Conservation (phyloP, 1,140 invertebrate genomes). For the Tribolium castaneum region DNA sequence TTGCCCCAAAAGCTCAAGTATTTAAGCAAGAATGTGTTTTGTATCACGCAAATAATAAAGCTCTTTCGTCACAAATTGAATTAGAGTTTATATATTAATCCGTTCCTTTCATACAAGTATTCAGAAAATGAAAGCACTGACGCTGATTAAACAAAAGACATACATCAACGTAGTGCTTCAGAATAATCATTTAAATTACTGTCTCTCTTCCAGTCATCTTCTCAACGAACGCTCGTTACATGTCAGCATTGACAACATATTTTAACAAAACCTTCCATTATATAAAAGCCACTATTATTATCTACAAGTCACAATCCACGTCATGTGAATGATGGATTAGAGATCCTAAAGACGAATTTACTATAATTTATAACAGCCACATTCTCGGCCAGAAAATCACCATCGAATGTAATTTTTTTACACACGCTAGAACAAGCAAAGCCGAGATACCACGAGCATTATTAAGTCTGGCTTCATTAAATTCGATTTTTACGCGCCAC, state of each 20-base stretch:
- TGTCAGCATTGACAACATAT: conserved; percentile 17
- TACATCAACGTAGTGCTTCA: background rate
- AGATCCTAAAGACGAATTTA: conserved; percentile 23
- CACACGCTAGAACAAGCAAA: background rate
- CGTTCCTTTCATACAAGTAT: background rate
- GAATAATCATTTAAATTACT: conserved; percentile 28
- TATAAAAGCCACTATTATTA: conserved; percentile 32
- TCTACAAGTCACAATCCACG: conserved; percentile 31
- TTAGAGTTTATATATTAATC: background rate
- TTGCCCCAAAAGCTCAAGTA: background rate
- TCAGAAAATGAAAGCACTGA: background rate
- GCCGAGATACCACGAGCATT: background rate
- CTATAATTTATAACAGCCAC: conserved; percentile 20
- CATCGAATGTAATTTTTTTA: background rate
- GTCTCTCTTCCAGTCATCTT: background rate
- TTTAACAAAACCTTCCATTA: conserved; percentile 28
- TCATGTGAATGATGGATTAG: conserved; percentile 20
- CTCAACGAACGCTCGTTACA: background rate
- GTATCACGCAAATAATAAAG: background rate
- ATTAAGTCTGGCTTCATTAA: background rate
- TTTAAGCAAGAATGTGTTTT: background rate
- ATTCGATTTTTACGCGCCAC: background rate
- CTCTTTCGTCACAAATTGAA: background rate
- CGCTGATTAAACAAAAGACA: conserved; percentile 20
- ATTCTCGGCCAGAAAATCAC: background rate